These are phyloP conservation scores for Leptinotarsa texana DNA, from an alignment of 1,140 invertebrate genomes.

Conservation along the genomic window DNA sequence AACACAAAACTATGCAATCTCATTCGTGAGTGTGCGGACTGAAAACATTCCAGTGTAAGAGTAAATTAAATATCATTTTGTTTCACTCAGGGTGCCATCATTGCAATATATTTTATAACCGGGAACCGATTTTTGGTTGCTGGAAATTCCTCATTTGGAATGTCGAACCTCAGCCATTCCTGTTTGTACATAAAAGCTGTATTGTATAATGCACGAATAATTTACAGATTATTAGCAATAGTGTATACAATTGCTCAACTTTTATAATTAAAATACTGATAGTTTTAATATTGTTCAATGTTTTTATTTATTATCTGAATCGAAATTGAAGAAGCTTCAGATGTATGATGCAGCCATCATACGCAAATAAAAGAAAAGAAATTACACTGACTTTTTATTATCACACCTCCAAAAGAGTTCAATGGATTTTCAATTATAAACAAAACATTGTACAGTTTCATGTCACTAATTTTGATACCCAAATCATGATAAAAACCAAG, in stretches of 20 bases:
- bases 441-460: too few relatives aligned
- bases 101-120: conserved; percentile 41
- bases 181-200: conserved; percentile 48
- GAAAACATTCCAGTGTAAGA: conserved; percentile 34
- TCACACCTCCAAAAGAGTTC: too few relatives aligned
- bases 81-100: conserved; percentile 55
- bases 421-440: too few relatives aligned
- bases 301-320: conserved; percentile 49
- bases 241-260: conserved; percentile 53
- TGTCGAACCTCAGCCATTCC: conserved; percentile 24
- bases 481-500: too few relatives aligned
- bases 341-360: conserved; percentile 52
- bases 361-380: conserved; percentile 15
- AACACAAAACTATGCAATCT: conserved; percentile 53
- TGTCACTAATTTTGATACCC: too few relatives aligned
- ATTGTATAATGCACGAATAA: conserved; percentile 42
- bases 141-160: not conserved
- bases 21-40: conserved; percentile 41
- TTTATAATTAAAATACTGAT: conserved; percentile 45
- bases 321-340: conserved; percentile 49
- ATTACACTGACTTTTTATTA: not conserved
- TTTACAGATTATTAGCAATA: conserved; percentile 43
- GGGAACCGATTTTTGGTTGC: conserved; percentile 24
- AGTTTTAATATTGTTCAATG: conserved; percentile 45
- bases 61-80: conserved; percentile 34